Base-by-base conservation (phyloP, 2,888 invertebrate genomes). In the Drosophila cognata region DNA sequence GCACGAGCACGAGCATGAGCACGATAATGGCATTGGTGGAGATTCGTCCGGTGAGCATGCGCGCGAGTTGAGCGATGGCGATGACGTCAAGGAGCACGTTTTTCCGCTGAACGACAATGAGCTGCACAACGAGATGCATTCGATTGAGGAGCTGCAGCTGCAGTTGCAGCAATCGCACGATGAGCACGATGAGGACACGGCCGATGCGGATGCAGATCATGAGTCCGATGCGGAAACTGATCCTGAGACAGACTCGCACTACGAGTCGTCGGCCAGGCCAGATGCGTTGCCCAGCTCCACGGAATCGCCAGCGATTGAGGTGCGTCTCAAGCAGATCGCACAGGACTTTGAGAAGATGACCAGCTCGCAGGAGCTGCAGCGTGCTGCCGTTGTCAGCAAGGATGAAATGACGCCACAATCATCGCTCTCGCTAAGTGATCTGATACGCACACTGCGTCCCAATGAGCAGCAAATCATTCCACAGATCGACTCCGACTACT, bases 401-500 rank as follows among this genome's bases (percentile, higher is more conserved):
- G 92, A 93, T 56, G 92, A 93, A 52, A 74, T 93, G 5, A 91
- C 91, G 29, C 93, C 91, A 0, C 93, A 93, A 71, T 93, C 93
- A 28, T 93, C 93, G 65, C 87, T 93, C 31, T 93, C 93, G 2
- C 81, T 93, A 5, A 92, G 93, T 63, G 93, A 93, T 82, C 86
- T 93, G 46, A 93, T 93, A 72, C 92, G 93, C 65, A 93, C 93
- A 4, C 73, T 93, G 48, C 91, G 92, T 50, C 93, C 93, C 38
- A 92, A 92, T 63, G 93, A 93, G 33, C 92, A 93, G 67, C 93
- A 93, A 79, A 91, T 92, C 52, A 91, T 91, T 48, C 93, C 93
- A 38, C 93, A 93, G 87, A 93, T 93, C 65, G 93, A 93, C 81
- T 93, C 93, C 3, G 93, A 93, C 74, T 93, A 93, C 79, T 93